Evolutionary conservation across 2,888 invertebrate genomes (phyloP), one percentile per base, ranked within the genome.

Genomic region (Archips xylosteana): DNA sequence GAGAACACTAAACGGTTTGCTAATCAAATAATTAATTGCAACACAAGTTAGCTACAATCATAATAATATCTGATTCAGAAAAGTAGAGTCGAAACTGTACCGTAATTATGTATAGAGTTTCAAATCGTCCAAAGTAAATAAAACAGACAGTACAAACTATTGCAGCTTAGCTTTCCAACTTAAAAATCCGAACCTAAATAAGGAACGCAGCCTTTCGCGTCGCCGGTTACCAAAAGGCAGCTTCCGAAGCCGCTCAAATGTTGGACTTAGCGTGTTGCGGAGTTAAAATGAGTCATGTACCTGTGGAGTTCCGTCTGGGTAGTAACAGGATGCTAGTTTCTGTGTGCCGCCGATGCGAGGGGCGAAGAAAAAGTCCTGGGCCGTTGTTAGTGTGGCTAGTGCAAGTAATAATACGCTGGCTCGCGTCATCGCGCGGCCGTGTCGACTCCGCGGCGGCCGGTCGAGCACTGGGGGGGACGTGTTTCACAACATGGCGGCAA

Each of bases 401-500:
- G 83, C 81, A 76, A 87, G 79, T 83, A 83, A 81, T 76, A 81
- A 82, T 76, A 88, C 78, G 76, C 81, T 81, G 80, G 82, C 80
- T 79, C 87, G 88, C 89, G 92, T 89, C 93, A 93, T 93, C 83
- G 89, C 91, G 91, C 59, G 81, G 84, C 83, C 85, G 87, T 89
- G 88, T 88, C 86, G 83, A 78, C 84, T 82, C 89, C 82, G 80
- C 84, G 88, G 89, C 86, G 85, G 89, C 86, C 89, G 88, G 87
- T 85, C 88, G 86, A 87, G 87, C 89, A 93, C 94, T 93, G 90
- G 85, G 87, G 57, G 86, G 86, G 82, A 59, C 78, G 79, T 83
- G 87, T 92, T 92, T 92, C 92, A 91, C 92, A 92, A 92, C 89
- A 89, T 85, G 81, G 77, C 76, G 85, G 75, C 92, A 92, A 79